phyloP scores from a whole-genome alignment of 64 coral and sea anemone genomes.

The Anthopleura sola region DNA sequence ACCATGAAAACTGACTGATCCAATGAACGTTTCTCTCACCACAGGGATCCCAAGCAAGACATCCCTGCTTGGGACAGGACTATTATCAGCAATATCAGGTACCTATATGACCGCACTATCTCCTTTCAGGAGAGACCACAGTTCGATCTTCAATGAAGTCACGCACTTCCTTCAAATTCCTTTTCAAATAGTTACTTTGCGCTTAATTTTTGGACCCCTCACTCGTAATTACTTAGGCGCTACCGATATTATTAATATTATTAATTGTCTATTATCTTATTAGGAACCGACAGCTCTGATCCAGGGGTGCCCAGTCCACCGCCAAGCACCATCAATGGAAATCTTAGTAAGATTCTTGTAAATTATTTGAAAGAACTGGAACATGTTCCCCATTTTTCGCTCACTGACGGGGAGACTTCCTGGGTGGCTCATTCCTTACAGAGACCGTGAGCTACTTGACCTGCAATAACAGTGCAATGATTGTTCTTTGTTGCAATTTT shows the following conservation, averaged over 20 bases:
- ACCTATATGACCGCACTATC: neutral
- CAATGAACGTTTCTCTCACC: neutral
- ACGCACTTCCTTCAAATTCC: too few species aligned
- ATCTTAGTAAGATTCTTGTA: neutral
- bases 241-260: neutral
- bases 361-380: neutral
- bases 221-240: too few species aligned
- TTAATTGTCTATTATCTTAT: neutral
- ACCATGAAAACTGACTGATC: neutral
- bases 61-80: conserved; percentile 71
- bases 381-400: too few species aligned
- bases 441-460: too few species aligned
- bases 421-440: too few species aligned
- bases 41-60: conserved; percentile 81
- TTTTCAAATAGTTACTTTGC: too few species aligned
- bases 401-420: too few species aligned
- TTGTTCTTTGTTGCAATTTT: too few species aligned
- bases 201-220: too few species aligned
- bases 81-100: conserved; percentile 90
- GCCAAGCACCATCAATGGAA: conserved; percentile 51
- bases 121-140: too few species aligned
- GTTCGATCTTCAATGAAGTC: too few species aligned
- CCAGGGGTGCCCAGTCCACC: conserved; percentile 40
- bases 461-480: too few species aligned
- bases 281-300: conserved; percentile 51